Base-by-base conservation (phyloP, 2,888 invertebrate genomes). In the Lepetodrilus schrolli region DNA sequence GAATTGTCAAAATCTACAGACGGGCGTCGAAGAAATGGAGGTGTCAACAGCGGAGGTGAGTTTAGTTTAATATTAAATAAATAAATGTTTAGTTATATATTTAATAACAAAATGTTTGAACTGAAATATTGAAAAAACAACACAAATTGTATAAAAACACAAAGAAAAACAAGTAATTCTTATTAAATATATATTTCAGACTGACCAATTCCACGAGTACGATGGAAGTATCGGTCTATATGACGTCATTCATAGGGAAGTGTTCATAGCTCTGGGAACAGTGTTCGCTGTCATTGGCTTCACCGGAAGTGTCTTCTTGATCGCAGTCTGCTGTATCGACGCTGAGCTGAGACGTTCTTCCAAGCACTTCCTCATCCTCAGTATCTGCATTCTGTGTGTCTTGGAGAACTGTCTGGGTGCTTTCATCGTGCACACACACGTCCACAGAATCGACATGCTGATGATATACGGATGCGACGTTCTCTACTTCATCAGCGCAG, bases 321-420 rank as follows among this genome's bases (percentile, higher is more conserved):
- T 47, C 13, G 21, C 48, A 0, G 13, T 48, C 20, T 69, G 69
- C 48, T 47, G 43, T 47, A 21, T 69, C 23, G 47, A 47, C 69
- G 23, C 23, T 13, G 36, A 21, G n/a, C 20, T 69, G 34, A 69
- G 38, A n/a, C 38, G 34, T n/a, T 47, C 47, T 23, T 47, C 47
- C 30, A 58, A 69, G 10, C 69, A 69, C 17, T 47, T 69, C 26
- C 7, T 69, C 48, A 21, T 48, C 69, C 47, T 21, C 48, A 47
- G 17, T 48, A 20, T 34, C 8, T 48, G 20, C 48, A 23, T 48
- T 36, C 23, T 48, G 26, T 43, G 48, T 36, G 5, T 69, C 48
- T 36, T 48, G 20, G 58, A 58, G 34, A 26, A 58, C n/a, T 58
- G 26, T 34, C 34, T 58, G n/a, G 30, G 58, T n/a, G 58, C 34